Conservation (phyloP, 2,797 vertebrate genomes). For the Pseudochromis fuscus region DNA sequence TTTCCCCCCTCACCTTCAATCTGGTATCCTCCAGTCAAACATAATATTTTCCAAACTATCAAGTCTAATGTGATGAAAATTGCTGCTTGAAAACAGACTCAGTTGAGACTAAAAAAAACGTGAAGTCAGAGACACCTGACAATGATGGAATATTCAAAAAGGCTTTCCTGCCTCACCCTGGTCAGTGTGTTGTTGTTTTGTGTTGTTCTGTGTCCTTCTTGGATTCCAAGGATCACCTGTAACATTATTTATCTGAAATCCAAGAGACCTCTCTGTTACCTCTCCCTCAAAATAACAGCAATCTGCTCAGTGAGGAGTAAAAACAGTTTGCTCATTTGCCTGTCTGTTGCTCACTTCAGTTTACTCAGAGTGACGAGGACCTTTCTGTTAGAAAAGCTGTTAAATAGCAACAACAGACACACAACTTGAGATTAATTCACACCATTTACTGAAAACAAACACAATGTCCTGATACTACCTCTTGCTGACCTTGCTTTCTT, state of each 20-base stretch:
- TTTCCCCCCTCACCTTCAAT: slow-evolving; percentile 29
- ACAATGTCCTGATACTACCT: slow-evolving; percentile 7
- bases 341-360: slow-evolving; percentile 46
- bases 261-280: slow-evolving; percentile 19
- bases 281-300: slow-evolving; percentile 42
- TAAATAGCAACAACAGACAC: slow-evolving; percentile 59
- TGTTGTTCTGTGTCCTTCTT: slow-evolving; percentile 18
- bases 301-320: slow-evolving; percentile 19
- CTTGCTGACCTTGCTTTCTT: slow-evolving; percentile 6
- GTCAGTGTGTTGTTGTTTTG: slow-evolving; percentile 9
- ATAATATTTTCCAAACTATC: slow-evolving; percentile 57
- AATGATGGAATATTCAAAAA: slow-evolving; percentile 32
- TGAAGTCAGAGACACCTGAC: slow-evolving; percentile 40
- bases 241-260: slow-evolving; percentile 45
- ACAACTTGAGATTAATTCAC: slow-evolving; percentile 30
- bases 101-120: slow-evolving; percentile 36
- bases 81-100: slow-evolving; percentile 24
- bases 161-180: background rate
- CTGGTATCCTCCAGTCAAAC: slow-evolving; percentile 41
- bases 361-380: slow-evolving; percentile 35
- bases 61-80: slow-evolving; percentile 46
- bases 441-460: slow-evolving; percentile 28
- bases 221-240: slow-evolving; percentile 20
- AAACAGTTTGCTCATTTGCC: slow-evolving; percentile 35
- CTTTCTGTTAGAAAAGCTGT: slow-evolving; percentile 39